Evolutionary conservation across 2,888 invertebrate genomes (phyloP), one percentile per base, ranked within the genome.

Genomic region (Drosophila rellima): DNA sequence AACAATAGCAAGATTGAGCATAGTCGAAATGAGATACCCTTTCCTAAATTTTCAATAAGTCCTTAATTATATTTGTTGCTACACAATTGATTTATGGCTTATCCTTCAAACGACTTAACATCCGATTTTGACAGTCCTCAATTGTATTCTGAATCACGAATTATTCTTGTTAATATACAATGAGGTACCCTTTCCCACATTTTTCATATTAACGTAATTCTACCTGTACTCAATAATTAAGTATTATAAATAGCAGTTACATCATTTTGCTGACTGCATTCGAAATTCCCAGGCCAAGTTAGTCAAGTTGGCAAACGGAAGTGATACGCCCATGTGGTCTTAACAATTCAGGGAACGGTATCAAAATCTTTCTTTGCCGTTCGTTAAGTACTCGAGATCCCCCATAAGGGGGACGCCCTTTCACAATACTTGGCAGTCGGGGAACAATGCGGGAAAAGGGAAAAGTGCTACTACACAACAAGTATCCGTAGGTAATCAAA

Each of bases 221-320:
- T 6, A n/a, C 10, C 45, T 17, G 7, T 45, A 17, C 11, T 33
- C 7, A 45, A 23, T 23, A 42, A 11, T n/a, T 7, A 26, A 7
- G 31, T 31, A 10, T 13, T 23, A 31, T 17, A 35, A 56, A 35
- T 45, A 56, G 15, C 44, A 18, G 20, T 44, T 33, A 35, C 44
- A 56, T 23, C 33, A 26, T 10, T 44, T 44, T 20, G 42, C 11
- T 39, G 26, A 23, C 11, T 52, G n/a, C 15, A 26, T 52, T 15
- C 20, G 26, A 4, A 39, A 40, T 40, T 26, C 39, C 39, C 52
- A 40, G 51, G 37, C 51, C 47, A 29, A 23, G 23, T 18, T 48
- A 3, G 35, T 45, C 20, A 51, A 40, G 59, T 37, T 57, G 44
- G 35, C 70, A 73, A 82, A 66, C 81, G 81, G 84, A 86, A 86